These are phyloP conservation scores for Halichoerus grypus DNA, from an alignment of 2,113 vertebrate genomes.

Conservation along the genomic window DNA sequence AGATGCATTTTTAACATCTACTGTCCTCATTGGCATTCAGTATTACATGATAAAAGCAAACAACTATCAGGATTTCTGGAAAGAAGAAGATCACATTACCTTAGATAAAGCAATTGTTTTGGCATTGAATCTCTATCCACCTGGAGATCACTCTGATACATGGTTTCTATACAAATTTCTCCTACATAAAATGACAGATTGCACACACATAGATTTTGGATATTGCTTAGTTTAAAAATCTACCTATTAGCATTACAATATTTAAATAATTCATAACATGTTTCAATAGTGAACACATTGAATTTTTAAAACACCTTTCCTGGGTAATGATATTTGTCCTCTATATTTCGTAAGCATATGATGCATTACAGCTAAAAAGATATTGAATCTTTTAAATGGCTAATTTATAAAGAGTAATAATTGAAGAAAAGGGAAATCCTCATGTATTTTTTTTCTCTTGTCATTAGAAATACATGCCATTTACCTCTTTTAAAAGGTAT, in stretches of 20 bases:
- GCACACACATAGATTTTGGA: background rate
- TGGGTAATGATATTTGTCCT: background rate
- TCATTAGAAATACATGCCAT: background rate
- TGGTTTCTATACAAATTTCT: background rate
- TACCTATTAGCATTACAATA: background rate
- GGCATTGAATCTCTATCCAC: constrained; percentile 21
- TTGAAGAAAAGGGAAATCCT: background rate
- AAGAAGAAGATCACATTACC: background rate
- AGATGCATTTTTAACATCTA: constrained; percentile 41
- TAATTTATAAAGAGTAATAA: background rate
- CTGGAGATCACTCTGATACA: constrained; percentile 28
- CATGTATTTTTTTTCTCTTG: background rate
- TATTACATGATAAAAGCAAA: constrained; percentile 38
- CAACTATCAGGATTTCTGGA: background rate
- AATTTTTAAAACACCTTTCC: background rate
- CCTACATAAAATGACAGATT: background rate
- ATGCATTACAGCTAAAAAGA: background rate
- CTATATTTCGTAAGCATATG: background rate
- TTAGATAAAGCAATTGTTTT: constrained; percentile 46
- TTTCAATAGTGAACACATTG: background rate
- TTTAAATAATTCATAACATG: background rate
- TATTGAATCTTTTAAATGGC: background rate
- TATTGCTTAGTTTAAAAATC: constrained; percentile 45
- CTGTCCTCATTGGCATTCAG: background rate
- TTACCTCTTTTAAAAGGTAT: background rate